Conservation (phyloP, 2,113 vertebrate species). For the Tachysurus fulvidraco region DNA sequence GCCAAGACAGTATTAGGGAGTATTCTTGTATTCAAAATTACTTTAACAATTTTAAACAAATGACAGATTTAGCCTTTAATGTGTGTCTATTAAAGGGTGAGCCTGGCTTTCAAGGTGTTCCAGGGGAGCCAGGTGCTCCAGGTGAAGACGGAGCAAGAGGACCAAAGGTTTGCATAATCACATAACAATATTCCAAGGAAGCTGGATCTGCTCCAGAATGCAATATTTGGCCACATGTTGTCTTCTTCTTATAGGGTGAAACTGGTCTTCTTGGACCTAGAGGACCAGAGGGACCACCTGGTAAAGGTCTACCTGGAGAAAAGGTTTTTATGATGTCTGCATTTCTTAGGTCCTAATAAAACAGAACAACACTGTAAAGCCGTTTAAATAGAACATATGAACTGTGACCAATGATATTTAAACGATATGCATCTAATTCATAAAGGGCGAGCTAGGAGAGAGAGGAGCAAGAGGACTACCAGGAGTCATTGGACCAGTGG, state of each 20-base stretch:
- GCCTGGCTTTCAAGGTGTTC: conserved; percentile 60
- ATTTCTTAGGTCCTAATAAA: background rate
- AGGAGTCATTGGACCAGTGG: conserved; percentile 64
- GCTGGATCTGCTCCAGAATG: background rate
- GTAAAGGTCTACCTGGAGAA: conserved; percentile 69
- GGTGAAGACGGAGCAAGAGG: conserved; percentile 72
- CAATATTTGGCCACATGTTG: conserved; percentile 1
- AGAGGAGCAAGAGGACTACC: conserved; percentile 66
- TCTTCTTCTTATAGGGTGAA: conserved; percentile 65
- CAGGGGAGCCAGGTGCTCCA: conserved; percentile 65
- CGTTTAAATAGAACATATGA: background rate
- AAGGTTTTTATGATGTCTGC: conserved; percentile 56
- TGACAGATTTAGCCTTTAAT: background rate
- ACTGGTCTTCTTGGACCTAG: conserved; percentile 63
- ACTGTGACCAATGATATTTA: too few species aligned
- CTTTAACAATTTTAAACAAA: background rate
- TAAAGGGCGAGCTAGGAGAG: conserved; percentile 73
- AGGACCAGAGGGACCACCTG: conserved; percentile 70
- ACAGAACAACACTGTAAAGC: background rate
- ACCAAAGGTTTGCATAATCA: conserved; percentile 64
- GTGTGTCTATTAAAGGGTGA: conserved; percentile 65
- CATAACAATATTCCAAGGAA: background rate
- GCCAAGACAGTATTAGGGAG: background rate
- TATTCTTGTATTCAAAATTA: too few species aligned
- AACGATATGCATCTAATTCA: background rate